Conservation (phyloP, 2,888 invertebrate genomes). For the Volucella bombylans region DNA sequence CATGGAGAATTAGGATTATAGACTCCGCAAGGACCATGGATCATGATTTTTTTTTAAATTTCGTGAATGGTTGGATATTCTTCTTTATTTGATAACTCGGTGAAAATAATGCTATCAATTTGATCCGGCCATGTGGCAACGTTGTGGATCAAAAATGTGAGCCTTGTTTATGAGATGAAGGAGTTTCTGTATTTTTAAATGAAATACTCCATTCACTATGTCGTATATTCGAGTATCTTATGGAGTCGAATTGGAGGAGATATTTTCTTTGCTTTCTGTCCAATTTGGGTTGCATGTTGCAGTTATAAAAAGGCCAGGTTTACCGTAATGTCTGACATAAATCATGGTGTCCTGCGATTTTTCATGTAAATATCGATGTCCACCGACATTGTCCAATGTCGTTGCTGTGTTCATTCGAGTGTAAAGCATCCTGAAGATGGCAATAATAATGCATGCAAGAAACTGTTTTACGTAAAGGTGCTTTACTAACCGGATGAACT, state of each 20-base stretch:
- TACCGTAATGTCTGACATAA: no score
- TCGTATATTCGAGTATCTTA: constrained; percentile 7
- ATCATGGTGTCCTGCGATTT: neutral
- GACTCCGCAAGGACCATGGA: neutral
- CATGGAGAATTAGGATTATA: neutral
- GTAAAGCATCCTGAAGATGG: constrained; percentile 50
- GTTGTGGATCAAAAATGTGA: neutral
- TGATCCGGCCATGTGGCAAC: neutral
- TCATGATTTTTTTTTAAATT: neutral
- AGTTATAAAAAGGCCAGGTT: no score
- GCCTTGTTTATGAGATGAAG: constrained; percentile 8
- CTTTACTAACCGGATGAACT: constrained; percentile 2
- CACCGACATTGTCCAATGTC: constrained; percentile 14
- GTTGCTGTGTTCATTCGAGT: constrained; percentile 15
- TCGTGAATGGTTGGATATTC: neutral
- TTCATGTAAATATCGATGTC: constrained; percentile 6
- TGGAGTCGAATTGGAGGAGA: no score
- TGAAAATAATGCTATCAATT: neutral
- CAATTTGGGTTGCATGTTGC: no score
- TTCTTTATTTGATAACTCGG: neutral
- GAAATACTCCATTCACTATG: constrained; percentile 1
- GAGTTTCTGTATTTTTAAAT: constrained; percentile 9
- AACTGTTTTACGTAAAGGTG: neutral
- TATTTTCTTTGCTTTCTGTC: no score
- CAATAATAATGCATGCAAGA: constrained; percentile 15